Percentiles rank a stretch among this genome's conserved stretches.
These are phyloP conservation scores for Euleptes europaea DNA, from an alignment of 2,113 vertebrate genomes.

Conservation along the genomic window DNA sequence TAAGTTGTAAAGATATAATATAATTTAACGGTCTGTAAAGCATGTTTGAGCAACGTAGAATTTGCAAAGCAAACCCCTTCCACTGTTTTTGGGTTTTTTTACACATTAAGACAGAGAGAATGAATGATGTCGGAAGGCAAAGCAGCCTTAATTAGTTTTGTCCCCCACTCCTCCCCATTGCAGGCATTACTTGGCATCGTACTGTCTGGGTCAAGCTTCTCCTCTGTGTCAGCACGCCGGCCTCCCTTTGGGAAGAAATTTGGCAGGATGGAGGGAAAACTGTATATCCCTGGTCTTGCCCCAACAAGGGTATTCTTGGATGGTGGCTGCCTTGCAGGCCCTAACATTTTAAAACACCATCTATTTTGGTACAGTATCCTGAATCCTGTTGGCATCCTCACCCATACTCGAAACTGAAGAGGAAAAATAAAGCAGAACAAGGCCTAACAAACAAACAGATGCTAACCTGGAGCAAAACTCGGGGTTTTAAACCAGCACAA, in stretches of 20 bases:
- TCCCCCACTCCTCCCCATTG: not conserved
- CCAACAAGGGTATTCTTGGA: conserved; percentile 7
- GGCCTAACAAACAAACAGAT: not conserved
- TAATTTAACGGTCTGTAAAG: not conserved
- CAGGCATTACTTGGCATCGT: not conserved
- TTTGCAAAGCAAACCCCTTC: not conserved
- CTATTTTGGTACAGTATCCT: not conserved
- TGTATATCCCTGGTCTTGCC: not conserved
- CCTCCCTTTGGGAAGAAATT: not conserved
- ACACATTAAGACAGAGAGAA: not conserved
- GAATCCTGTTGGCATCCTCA: not conserved
- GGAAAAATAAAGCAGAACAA: not conserved
- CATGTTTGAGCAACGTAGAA: not conserved
- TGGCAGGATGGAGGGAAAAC: conserved; percentile 18
- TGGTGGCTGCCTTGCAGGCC: not conserved
- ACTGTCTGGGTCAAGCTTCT: not conserved
- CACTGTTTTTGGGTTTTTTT: not conserved
- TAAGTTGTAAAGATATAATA: not conserved
- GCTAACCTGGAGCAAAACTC: not conserved
- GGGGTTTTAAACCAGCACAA: not conserved
- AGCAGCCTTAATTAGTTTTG: not conserved
- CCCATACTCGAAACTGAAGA: not conserved
- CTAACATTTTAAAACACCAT: not conserved
- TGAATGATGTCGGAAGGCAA: not conserved
- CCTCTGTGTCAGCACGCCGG: not conserved